phyloP scores from a whole-genome alignment of 2,888 invertebrate genomes.

The Acronicta psi region DNA sequence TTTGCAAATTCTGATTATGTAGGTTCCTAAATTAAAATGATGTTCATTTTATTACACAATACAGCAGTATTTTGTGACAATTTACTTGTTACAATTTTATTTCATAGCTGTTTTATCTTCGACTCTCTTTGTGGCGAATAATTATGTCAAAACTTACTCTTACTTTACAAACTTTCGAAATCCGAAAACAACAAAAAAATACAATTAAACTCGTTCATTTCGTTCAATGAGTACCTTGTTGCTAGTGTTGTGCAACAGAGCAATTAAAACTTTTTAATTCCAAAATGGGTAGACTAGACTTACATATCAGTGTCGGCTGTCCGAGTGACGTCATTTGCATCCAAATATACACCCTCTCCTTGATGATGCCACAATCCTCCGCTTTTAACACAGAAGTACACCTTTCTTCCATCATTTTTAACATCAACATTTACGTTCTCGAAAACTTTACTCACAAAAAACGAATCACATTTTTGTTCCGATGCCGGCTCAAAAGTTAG shows the following conservation, averaged over 20 bases:
- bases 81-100: too few relatives aligned
- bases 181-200: neutral
- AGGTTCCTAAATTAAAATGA: too few relatives aligned
- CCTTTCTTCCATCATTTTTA: conserved; percentile 63
- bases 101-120: neutral
- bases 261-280: conserved; percentile 37
- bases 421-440: conserved; percentile 66
- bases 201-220: neutral
- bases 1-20: too few relatives aligned
- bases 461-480: conserved; percentile 60
- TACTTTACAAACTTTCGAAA: conserved; percentile 5
- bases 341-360: conserved; percentile 81
- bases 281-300: conserved; percentile 53
- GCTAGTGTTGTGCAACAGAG: conserved; percentile 3
- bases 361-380: conserved; percentile 78
- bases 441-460: conserved; percentile 59
- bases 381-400: conserved; percentile 79
- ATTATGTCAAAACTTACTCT: neutral
- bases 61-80: too few relatives aligned
- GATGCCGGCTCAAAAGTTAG: conserved; percentile 73
- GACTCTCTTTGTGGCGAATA: too few relatives aligned
- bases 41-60: too few relatives aligned
- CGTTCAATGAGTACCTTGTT: conserved; percentile 2
- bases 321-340: conserved; percentile 80
- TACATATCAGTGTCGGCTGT: conserved; percentile 62